These are phyloP conservation scores for Drosophila maculinotata DNA, from an alignment of 2,888 invertebrate genomes.

Conservation along the genomic window DNA sequence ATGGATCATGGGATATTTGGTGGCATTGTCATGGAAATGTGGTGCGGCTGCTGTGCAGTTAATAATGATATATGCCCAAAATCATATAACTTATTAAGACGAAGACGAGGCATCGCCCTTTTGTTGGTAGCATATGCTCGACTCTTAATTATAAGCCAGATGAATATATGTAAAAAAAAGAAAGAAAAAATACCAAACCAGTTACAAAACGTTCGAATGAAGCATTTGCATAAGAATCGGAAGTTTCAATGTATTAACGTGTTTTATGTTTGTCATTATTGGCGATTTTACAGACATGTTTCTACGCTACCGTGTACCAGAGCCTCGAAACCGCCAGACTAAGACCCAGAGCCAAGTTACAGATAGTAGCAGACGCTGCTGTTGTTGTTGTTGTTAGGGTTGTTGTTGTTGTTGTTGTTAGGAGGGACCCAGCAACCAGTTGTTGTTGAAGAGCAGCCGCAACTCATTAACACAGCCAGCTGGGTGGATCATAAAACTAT, in stretches of 20 bases:
- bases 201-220: conserved; percentile 65
- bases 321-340: conserved; percentile 1
- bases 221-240: conserved; percentile 77
- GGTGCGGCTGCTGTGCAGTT: conserved; percentile 55
- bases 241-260: conserved; percentile 77
- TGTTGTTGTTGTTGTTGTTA: conserved; percentile 1
- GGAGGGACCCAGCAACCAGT: no score
- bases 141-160: conserved; percentile 76
- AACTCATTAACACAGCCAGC: conserved; percentile 58
- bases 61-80: conserved; percentile 72
- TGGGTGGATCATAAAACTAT: conserved; percentile 65
- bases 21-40: conserved; percentile 68
- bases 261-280: conserved; percentile 81
- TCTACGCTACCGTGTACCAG: conserved; percentile 58
- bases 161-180: conserved; percentile 4
- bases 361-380: conserved; percentile 4
- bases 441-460: conserved; percentile 40
- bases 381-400: neutral
- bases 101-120: conserved; percentile 64
- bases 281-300: conserved; percentile 79
- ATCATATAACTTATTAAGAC: conserved; percentile 60
- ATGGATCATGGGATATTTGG: conserved; percentile 54
- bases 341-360: conserved; percentile 19
- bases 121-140: conserved; percentile 44
- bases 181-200: conserved; percentile 50